Evolutionary conservation across 2,797 vertebrate species (phyloP).

Genomic region (Euphonia xanthogaster): DNA sequence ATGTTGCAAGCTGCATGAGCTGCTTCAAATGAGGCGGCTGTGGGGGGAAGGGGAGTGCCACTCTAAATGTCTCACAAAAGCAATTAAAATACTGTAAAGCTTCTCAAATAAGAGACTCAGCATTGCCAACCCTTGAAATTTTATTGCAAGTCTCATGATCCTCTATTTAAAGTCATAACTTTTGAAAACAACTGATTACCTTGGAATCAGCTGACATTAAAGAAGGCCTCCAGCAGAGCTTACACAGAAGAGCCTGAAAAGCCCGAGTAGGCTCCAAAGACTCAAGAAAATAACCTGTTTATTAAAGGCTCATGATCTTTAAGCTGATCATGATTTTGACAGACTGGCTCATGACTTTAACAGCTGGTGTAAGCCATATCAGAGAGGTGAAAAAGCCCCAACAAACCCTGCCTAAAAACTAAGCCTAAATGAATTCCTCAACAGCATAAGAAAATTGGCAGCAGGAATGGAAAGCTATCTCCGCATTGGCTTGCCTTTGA

Average conservation of each 20-base stretch:
- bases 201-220: background rate
- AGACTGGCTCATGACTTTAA: background rate
- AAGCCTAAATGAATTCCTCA: conserved; percentile 30
- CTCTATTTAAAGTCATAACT: background rate
- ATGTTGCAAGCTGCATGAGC: conserved; percentile 36
- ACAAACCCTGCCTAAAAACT: background rate
- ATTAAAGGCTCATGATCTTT: background rate
- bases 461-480: background rate
- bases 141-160: background rate
- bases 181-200: conserved; percentile 11
- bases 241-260: background rate
- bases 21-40: background rate
- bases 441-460: conserved; percentile 21
- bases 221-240: background rate
- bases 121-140: background rate
- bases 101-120: background rate
- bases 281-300: background rate
- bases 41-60: background rate
- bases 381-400: background rate
- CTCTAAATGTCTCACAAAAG: conserved; percentile 21
- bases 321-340: background rate
- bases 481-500: background rate
- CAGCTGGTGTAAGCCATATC: background rate
- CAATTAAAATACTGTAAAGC: conserved; percentile 26
- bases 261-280: background rate